These are phyloP conservation scores for Lordiphosa andalusiaca DNA, from an alignment of 2,888 invertebrate genomes.

Conservation along the genomic window DNA sequence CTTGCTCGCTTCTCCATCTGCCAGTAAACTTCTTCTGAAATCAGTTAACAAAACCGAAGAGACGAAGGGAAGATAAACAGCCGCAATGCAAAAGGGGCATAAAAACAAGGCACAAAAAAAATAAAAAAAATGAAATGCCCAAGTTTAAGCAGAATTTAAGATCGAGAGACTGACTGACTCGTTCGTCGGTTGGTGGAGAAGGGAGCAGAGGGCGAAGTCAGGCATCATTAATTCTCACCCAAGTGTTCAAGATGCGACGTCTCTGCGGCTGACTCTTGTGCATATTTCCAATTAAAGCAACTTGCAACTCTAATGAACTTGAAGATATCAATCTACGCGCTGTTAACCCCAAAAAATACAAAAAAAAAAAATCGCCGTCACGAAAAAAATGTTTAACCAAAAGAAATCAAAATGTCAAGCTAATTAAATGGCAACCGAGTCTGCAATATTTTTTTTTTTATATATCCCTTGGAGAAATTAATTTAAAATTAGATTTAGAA, in stretches of 20 bases:
- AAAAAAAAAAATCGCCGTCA: conserved; percentile 12
- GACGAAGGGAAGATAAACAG: conserved; percentile 21
- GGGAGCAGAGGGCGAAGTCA: conserved; percentile 27
- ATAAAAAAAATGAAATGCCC: conserved; percentile 31
- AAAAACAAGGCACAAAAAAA: conserved; percentile 11
- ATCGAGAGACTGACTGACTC: conserved; percentile 28
- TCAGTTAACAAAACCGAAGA: conserved; percentile 55
- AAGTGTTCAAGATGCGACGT: conserved; percentile 50
- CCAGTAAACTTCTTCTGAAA: conserved; percentile 45
- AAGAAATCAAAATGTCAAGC: conserved; percentile 56
- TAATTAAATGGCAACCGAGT: conserved; percentile 61
- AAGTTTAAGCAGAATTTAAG: conserved; percentile 63
- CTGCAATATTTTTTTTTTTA: conserved; percentile 22
- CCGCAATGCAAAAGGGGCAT: conserved; percentile 25
- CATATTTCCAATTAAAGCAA: conserved; percentile 73
- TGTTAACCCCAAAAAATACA: conserved; percentile 55
- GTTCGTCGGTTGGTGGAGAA: background rate
- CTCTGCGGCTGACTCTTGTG: conserved; percentile 37
- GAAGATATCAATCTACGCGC: conserved; percentile 74
- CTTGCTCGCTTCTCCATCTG: conserved; percentile 1
- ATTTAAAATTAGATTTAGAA: conserved; percentile 44
- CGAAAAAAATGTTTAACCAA: conserved; percentile 25
- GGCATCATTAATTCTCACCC: conserved; percentile 72
- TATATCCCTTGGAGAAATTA: conserved; percentile 38
- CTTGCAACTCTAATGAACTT: conserved; percentile 73